Percentiles rank a stretch among this genome's conserved stretches.
phyloP scores from a whole-genome alignment of 2,113 vertebrate species.

The Cephalopterus ornatus region DNA sequence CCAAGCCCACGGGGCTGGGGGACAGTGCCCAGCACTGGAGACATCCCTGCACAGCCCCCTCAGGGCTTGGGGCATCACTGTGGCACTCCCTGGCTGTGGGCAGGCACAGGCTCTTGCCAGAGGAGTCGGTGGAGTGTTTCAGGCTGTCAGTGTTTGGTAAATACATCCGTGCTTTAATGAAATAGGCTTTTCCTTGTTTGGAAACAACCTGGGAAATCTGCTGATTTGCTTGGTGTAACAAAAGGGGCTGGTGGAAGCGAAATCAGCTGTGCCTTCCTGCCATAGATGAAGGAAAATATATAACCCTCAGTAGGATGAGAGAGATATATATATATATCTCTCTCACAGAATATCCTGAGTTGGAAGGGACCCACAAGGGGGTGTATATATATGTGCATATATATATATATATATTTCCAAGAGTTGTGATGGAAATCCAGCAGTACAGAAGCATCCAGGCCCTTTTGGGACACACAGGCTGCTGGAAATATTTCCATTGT shows the following conservation, averaged over 20 bases:
- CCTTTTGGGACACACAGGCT: not conserved
- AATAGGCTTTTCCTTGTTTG: not conserved
- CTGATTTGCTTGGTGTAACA: not conserved
- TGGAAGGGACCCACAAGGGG: not conserved
- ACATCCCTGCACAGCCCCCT: not conserved
- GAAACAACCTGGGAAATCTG: not conserved
- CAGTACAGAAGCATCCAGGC: not conserved
- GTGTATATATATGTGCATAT: not conserved
- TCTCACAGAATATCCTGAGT: not conserved
- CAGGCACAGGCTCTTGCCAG: not conserved
- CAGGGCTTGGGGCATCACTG: fast-evolving
- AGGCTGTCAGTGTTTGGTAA: not conserved
- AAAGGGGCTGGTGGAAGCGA: not conserved
- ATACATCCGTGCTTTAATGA: not conserved
- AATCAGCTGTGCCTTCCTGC: not conserved
- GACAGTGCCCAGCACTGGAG: not conserved
- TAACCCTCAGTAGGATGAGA: not conserved
- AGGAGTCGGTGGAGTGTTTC: not conserved
- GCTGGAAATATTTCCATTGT: not conserved
- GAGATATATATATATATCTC: not conserved
- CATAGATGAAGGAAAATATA: not conserved
- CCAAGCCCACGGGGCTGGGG: not conserved
- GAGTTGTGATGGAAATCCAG: not conserved
- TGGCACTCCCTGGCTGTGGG: not conserved
- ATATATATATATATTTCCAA: not conserved